Evolutionary conservation across 2,888 invertebrate genomes (phyloP), one percentile per base, ranked within the genome.

Genomic region (Matsumyia berberina): DNA sequence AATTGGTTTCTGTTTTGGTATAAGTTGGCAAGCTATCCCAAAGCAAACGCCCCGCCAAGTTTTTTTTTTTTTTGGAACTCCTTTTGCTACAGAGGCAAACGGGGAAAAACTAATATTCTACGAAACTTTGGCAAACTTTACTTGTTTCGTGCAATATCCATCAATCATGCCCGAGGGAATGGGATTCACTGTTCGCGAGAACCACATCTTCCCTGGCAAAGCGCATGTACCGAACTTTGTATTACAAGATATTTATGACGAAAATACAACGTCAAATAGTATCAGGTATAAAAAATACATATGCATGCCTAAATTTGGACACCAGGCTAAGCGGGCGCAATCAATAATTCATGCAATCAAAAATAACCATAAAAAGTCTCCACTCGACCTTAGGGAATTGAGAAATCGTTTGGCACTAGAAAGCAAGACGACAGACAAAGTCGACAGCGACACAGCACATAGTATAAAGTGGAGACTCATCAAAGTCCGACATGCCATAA

Each of bases 331-430:
- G 33, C 39, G 42, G 57, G 57, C 44, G 49, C 49, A 79, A 57
- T 74, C 73, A 74, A 74, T 79, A 51, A 78, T 79, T 62, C 73
- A 79, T 69, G 57, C 62, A 74, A 51, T 74, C 83, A 64, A 83
- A 83, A 83, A 79, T 69, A 74, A 73, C 73, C 73, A 79, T 69
- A 60, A 69, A 83, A 83, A 83, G 83, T 83, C 83, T 83, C 83
- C 83, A 79, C 83, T 79, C 83, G 57, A 74, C 73, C 73, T 79
- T 37, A 73, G 74, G 44, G 55, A 64, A 42, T 73, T 78, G 66
- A 77, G 66, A 78, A 82, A 78, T 49, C 66, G 24, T 73, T 24
- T 39, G 29, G 29, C 53, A 64, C 62, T 49, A 60, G 58, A 44
- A 67, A 79, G 51, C 33, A 79, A 64, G 70, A 31, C 46, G 39